These are phyloP conservation scores for Pogonognathellus flavescens DNA, from an alignment of 1,140 invertebrate species.

Conservation along the genomic window DNA sequence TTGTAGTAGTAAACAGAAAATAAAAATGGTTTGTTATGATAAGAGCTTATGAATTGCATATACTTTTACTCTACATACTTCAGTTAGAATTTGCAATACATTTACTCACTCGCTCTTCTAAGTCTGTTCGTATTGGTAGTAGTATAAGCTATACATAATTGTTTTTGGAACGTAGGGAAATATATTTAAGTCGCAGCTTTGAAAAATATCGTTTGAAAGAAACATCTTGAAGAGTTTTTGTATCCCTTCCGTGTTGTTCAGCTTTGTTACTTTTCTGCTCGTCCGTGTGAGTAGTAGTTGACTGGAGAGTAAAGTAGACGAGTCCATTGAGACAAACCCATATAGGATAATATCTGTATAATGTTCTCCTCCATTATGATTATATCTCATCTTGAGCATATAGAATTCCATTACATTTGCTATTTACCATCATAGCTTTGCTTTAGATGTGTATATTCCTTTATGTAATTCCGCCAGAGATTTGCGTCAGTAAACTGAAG, in stretches of 20 bases:
- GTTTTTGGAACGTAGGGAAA: too few species aligned
- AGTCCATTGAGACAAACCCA: constrained; percentile 42
- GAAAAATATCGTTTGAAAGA: neutral
- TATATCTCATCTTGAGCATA: constrained; percentile 37
- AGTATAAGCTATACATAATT: too few species aligned
- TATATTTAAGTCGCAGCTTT: neutral
- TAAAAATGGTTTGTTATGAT: too few species aligned
- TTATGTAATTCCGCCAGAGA: neutral
- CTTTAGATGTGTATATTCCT: constrained; percentile 11
- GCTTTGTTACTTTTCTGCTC: constrained; percentile 12
- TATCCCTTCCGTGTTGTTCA: constrained; percentile 10
- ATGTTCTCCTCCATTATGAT: constrained; percentile 39
- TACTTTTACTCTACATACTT: too few species aligned
- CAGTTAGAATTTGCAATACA: too few species aligned
- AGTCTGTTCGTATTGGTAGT: too few species aligned
- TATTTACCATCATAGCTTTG: constrained; percentile 42
- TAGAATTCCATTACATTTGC: constrained; percentile 37
- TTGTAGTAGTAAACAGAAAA: too few species aligned
- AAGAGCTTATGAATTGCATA: too few species aligned
- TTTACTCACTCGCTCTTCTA: too few species aligned
- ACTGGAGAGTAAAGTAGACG: constrained; percentile 30
- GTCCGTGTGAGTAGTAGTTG: constrained; percentile 3
- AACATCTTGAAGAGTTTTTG: constrained; percentile 2
- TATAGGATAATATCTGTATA: constrained; percentile 1
- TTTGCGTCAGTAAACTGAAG: neutral